Conservation (phyloP, 2,888 invertebrate species). For the Caenorhabditis drosophilae region DNA sequence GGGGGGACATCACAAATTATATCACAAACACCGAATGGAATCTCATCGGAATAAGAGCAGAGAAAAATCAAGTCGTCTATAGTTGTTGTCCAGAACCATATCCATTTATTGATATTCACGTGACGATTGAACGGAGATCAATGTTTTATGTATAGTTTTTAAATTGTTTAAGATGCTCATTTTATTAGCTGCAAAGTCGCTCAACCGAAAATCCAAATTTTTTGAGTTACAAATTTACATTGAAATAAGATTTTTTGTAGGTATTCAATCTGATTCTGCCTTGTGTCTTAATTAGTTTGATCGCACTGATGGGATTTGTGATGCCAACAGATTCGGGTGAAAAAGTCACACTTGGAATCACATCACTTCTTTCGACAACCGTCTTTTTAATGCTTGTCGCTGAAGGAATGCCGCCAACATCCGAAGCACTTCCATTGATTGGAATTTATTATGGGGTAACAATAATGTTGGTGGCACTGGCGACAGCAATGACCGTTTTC, state of each 20-base stretch:
- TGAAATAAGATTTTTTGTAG: no score
- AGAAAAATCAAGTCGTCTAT: conserved; percentile 79
- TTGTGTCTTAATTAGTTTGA: conserved; percentile 83
- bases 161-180: no score
- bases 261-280: conserved; percentile 85
- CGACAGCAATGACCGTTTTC: conserved; percentile 78
- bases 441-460: conserved; percentile 75
- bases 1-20: conserved; percentile 65
- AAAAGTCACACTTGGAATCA: conserved; percentile 83
- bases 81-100: conserved; percentile 82
- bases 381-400: conserved; percentile 87
- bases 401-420: conserved; percentile 83
- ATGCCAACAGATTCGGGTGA: conserved; percentile 87
- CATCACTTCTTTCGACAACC: conserved; percentile 85
- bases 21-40: conserved; percentile 69
- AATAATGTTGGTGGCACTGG: conserved; percentile 73
- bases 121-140: conserved; percentile 79
- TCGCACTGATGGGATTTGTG: conserved; percentile 85
- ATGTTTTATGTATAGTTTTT: conserved; percentile 72
- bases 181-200: no score
- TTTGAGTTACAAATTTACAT: no score
- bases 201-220: no score
- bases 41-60: conserved; percentile 58
- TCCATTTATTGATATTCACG: conserved; percentile 83
- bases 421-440: conserved; percentile 83